phyloP scores from a whole-genome alignment of 2,888 invertebrate species.

The Conus canariensis region DNA sequence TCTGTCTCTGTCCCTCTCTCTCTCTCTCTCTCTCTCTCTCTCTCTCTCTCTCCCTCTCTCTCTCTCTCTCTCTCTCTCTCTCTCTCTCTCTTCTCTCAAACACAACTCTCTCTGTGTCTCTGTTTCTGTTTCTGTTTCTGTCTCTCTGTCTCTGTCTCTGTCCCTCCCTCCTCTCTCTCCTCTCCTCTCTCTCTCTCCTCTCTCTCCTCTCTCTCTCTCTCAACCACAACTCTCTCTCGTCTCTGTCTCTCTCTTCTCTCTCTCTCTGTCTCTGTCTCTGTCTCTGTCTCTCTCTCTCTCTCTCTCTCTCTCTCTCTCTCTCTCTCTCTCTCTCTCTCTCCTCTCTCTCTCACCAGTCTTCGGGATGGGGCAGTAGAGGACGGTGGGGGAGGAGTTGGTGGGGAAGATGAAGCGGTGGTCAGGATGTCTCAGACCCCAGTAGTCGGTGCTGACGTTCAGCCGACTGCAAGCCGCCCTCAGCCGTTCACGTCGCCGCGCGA shows the following conservation, averaged over 20 bases:
- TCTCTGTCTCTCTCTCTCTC: neutral
- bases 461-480: neutral
- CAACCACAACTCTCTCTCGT: too few relatives aligned
- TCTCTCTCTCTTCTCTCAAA: neutral
- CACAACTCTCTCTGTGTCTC: neutral
- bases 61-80: neutral
- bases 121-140: neutral
- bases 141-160: neutral
- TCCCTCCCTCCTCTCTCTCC: neutral
- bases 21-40: neutral
- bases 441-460: neutral
- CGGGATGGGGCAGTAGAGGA: slow-evolving; percentile 33
- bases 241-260: too few relatives aligned
- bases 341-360: neutral
- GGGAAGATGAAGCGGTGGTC: slow-evolving; percentile 36
- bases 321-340: neutral
- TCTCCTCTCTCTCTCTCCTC: neutral
- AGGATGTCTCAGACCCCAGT: slow-evolving; percentile 10
- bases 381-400: slow-evolving; percentile 28
- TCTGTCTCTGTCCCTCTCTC: neutral
- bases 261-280: too few relatives aligned
- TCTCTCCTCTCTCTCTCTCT: too few relatives aligned
- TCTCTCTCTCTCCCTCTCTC: neutral
- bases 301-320: neutral
- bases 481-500: slow-evolving; percentile 10